Base-by-base conservation (phyloP, 2,888 invertebrate species). In the Acronicta aceris region DNA sequence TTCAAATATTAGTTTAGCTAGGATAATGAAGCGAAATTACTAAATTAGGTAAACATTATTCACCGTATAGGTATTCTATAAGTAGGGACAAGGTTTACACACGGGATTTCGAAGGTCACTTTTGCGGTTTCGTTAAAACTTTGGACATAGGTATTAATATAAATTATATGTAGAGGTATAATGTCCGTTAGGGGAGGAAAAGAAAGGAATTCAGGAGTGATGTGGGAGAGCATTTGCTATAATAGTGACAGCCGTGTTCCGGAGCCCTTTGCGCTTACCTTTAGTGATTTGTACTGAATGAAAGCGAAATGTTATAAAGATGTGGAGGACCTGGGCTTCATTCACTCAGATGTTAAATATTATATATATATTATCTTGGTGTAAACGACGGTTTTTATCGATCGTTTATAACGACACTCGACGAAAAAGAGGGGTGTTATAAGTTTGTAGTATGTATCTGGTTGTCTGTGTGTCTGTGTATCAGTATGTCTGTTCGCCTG, bases 31-130 rank as follows among this genome's bases (percentile, higher is more conserved):
- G 49, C 59, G 30, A 54, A 60, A 67, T 72, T 49, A 60, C 50
- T 56, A 59, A 81, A 75, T 75, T 75, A 71, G 55, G 60, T 65
- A 74, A 67, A 78, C 59, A 74, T 51, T 54, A 65, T 59, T 71
- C 60, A 64, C 48, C 58, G 36, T 49, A 62, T 63, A 71, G 30
- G 30, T 43, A 30, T 63, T 60, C 50, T 58, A 53, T 63, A 54
- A 60, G 46, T 59, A 63, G 42, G 50, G 58, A 47, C 46, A 57
- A 56, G n/a, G 55, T 56, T 61, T 54, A 61, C 76, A 43, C 49
- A 12, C n/a, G 69, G 74, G 72, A 63, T 54, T 67, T 61, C 33
- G 51, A 59, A 65, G 66, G 65, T 59, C 59, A 52, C 52, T 46
- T 25, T 50, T 63, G 63, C 40, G 64, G 71, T 67, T 70, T 45